Conservation (phyloP, 1,140 invertebrate genomes). For the Phthorimaea operculella region DNA sequence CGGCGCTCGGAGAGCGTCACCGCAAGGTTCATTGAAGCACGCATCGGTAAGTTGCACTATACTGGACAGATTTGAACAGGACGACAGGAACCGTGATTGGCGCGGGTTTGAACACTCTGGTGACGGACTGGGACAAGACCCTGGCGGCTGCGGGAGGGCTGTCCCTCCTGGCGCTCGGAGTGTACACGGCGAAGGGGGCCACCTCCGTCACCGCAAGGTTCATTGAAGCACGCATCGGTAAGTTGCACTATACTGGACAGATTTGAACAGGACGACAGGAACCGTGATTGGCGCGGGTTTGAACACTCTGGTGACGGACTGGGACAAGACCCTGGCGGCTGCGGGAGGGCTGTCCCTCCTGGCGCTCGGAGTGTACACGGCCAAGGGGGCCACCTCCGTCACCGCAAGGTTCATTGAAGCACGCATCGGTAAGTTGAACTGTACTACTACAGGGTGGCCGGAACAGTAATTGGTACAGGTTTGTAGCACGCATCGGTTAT, state of each 20-base stretch:
- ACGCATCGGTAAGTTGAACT: too few species aligned
- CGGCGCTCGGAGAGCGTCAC: slow-evolving; percentile 91
- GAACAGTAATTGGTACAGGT: too few species aligned
- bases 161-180: slow-evolving; percentile 89
- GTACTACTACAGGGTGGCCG: too few species aligned
- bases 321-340: slow-evolving; percentile 92
- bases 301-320: slow-evolving; percentile 89
- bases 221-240: slow-evolving; percentile 90
- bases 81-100: slow-evolving; percentile 93
- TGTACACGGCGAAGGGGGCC: slow-evolving; percentile 95
- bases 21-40: slow-evolving; percentile 90
- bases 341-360: slow-evolving; percentile 92
- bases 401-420: slow-evolving; percentile 91
- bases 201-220: slow-evolving; percentile 89
- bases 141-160: slow-evolving; percentile 90
- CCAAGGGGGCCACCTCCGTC: slow-evolving; percentile 92
- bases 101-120: slow-evolving; percentile 85
- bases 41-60: slow-evolving; percentile 80
- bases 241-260: too few species aligned
- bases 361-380: slow-evolving; percentile 93
- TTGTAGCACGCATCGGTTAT: too few species aligned
- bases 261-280: slow-evolving; percentile 88
- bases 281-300: slow-evolving; percentile 90
- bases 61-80: too few species aligned
- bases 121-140: slow-evolving; percentile 96